Evolutionary conservation across 2,888 invertebrate genomes (phyloP), one percentile per base, ranked within the genome.

Genomic region (Gisinianus flammeolus): DNA sequence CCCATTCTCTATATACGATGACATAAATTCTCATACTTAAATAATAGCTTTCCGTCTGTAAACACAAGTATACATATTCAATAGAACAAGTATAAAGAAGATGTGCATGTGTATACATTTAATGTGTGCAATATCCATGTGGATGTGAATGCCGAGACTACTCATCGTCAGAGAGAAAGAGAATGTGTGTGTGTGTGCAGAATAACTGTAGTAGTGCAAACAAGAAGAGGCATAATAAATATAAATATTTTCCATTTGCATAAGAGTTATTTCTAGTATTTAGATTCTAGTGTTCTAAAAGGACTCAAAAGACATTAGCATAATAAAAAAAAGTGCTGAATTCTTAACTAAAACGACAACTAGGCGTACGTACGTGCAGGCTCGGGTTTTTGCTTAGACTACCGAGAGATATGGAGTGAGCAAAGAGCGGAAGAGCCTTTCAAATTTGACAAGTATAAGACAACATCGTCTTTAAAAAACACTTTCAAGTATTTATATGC

Each of bases 391-490:
- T n/a, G n/a, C n/a, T n/a, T n/a, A n/a, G n/a, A n/a, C n/a, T n/a
- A n/a, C n/a, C n/a, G n/a, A n/a, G n/a, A n/a, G n/a, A 28, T 24
- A 33, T 52, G 31, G 16, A 54, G 62, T 56, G 56, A 26, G 56
- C 54, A 62, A 64, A 52, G 73, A 74, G 66, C 73, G 73, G 73
- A 74, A 74, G 73, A 74, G 73, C 64, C 62, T 74, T 74, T 64
- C 66, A 74, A 74, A 33, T 66, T 66, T 74, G 72, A 72, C 72
- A 72, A 72, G 72, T 72, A 56, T 72, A 58, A 72, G 58, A 70
- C 70, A 70, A 70, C 70, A 70, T 70, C 54, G 67, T 62, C 67
- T 67, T 68, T 76, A 56, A 72, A 78, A 67, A 78, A 78, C 78
- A 28, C 58, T 68, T 58, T 73, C 35, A 73, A 35, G 24, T 26